phyloP scores from a whole-genome alignment of 30 jellyfish, hydroid and myxozoan species.

The Aurelia coerulea region DNA sequence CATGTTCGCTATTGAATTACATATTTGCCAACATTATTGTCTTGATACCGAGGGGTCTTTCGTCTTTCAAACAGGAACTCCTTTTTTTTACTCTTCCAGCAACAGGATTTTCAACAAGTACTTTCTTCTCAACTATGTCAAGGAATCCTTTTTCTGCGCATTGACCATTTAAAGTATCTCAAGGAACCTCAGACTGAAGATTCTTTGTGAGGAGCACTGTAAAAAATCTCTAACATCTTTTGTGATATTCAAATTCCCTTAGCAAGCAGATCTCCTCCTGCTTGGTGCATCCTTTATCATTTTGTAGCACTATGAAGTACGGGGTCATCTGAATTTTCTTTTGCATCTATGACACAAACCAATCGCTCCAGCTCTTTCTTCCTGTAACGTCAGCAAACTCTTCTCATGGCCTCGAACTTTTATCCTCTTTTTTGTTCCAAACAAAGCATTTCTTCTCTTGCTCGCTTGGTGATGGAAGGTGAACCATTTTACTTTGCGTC shows the following conservation, averaged over 20 bases:
- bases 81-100: background rate
- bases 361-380: constrained; percentile 49
- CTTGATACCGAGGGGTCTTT: too few relatives aligned
- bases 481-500: constrained; percentile 41
- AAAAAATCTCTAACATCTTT: constrained; percentile 42
- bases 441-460: constrained; percentile 52
- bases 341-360: constrained; percentile 55
- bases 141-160: constrained; percentile 57
- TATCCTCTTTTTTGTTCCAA: background rate
- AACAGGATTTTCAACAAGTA: constrained; percentile 52
- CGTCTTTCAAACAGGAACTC: too few relatives aligned
- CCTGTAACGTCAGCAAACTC: constrained; percentile 54
- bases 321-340: constrained; percentile 58
- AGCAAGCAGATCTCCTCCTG: constrained; percentile 46
- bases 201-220: constrained; percentile 45
- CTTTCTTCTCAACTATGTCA: constrained; percentile 59
- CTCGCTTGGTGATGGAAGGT: constrained; percentile 38
- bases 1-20: too few relatives aligned
- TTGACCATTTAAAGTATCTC: constrained; percentile 58
- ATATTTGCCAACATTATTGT: too few relatives aligned
- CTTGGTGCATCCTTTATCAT: constrained; percentile 30
- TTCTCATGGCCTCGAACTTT: constrained; percentile 37
- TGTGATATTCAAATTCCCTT: constrained; percentile 57
- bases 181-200: constrained; percentile 39
- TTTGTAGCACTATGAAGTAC: constrained; percentile 12